Evolutionary conservation across 1,140 invertebrate species (phyloP).

Genomic region (Eueides isabella): DNA sequence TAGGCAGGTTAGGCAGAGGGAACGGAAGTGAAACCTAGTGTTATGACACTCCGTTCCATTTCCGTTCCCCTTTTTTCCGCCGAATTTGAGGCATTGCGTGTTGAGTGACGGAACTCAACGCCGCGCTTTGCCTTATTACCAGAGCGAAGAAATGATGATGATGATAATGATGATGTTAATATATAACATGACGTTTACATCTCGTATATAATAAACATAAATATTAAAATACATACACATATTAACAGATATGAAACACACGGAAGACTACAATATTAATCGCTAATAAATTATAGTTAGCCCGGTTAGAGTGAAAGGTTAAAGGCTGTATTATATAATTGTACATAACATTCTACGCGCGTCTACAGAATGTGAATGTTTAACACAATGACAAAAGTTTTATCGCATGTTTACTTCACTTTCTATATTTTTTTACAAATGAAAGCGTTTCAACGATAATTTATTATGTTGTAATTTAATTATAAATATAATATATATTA

Average conservation of each 20-base stretch:
- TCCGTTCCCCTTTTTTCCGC: too few species aligned
- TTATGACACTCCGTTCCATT: too few species aligned
- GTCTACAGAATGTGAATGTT: slow-evolving; percentile 1
- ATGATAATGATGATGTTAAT: too few species aligned
- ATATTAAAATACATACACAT: not conserved
- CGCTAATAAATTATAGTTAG: slow-evolving; percentile 3
- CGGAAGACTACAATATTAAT: not conserved
- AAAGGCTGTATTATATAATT: not conserved
- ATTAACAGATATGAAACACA: not conserved
- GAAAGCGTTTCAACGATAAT: not conserved
- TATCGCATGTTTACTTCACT: not conserved
- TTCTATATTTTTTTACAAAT: slow-evolving; percentile 5
- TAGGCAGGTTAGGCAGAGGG: too few species aligned
- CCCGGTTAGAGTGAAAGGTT: slow-evolving; percentile 8
- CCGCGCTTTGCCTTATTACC: too few species aligned
- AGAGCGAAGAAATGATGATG: too few species aligned
- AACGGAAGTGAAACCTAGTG: too few species aligned
- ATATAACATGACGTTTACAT: not conserved
- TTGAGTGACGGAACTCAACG: too few species aligned
- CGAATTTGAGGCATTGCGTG: too few species aligned
- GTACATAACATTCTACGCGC: slow-evolving; percentile 8
- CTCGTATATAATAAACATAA: not conserved
- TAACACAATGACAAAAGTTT: not conserved
- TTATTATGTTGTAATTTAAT: not conserved
- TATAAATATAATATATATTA: not conserved